Conservation (phyloP, 2,888 invertebrate genomes). For the Malacosoma neustria region DNA sequence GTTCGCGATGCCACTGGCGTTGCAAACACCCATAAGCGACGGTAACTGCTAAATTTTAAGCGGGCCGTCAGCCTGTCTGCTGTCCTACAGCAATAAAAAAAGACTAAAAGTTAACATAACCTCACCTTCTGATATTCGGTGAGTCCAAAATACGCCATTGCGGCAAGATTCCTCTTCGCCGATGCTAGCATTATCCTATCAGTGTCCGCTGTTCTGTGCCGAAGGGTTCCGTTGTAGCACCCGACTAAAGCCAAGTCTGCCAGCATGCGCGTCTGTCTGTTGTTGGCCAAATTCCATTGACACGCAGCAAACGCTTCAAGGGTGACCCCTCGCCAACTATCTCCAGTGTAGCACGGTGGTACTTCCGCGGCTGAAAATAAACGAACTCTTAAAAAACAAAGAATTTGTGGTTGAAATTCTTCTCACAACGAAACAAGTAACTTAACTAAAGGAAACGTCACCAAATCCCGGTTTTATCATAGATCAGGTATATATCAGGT, state of each 20-base stretch:
- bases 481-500: no score
- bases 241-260: constrained; percentile 96
- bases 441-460: background rate
- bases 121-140: constrained; percentile 94
- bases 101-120: no score
- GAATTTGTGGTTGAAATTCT: background rate
- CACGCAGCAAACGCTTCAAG: constrained; percentile 94
- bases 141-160: constrained; percentile 98
- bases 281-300: constrained; percentile 94
- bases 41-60: no score
- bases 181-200: constrained; percentile 93
- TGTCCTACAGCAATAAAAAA: no score
- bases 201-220: constrained; percentile 80
- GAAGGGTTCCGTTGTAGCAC: constrained; percentile 92
- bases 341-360: constrained; percentile 85
- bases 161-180: constrained; percentile 94
- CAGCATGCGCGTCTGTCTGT: constrained; percentile 98
- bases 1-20: no score
- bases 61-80: no score
- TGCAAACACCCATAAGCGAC: no score
- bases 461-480: no score
- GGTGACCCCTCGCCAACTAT: constrained; percentile 91
- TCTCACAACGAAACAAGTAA: background rate
- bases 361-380: constrained; percentile 79
- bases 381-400: background rate